phyloP scores from a whole-genome alignment of 2,113 vertebrate genomes.

The Macquaria australasica region DNA sequence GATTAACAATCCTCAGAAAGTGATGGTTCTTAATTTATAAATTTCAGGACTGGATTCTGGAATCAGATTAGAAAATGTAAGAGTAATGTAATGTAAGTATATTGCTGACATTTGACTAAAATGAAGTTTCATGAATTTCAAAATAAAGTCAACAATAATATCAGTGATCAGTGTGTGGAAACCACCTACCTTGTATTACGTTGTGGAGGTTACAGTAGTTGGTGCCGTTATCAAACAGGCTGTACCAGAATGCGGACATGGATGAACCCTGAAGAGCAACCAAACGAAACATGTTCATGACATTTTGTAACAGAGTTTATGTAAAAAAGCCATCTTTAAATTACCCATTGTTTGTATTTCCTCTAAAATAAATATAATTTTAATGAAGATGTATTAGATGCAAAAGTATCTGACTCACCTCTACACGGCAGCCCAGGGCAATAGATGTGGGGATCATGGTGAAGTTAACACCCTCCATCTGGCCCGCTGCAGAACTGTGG shows the following conservation, averaged over 20 bases:
- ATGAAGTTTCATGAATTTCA: neutral
- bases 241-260: conserved; percentile 59
- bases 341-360: neutral
- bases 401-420: conserved; percentile 32
- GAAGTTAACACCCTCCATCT: conserved; percentile 67
- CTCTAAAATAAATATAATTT: neutral
- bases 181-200: conserved; percentile 52
- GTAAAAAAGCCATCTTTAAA: neutral
- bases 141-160: neutral
- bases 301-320: neutral
- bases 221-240: conserved; percentile 69
- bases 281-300: neutral
- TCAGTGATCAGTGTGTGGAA: neutral
- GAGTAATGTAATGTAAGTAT: too few species aligned
- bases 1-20: neutral
- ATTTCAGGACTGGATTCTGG: neutral
- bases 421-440: conserved; percentile 58
- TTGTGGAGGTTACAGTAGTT: conserved; percentile 78
- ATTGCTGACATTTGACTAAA: neutral
- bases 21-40: neutral
- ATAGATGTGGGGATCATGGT: conserved; percentile 43
- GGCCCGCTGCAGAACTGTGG: conserved; percentile 59
- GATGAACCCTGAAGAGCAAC: conserved; percentile 62
- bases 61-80: neutral
- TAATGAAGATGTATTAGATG: neutral